These are phyloP conservation scores for Amblyornis subalaris DNA, from an alignment of 2,113 vertebrate genomes.

Conservation along the genomic window DNA sequence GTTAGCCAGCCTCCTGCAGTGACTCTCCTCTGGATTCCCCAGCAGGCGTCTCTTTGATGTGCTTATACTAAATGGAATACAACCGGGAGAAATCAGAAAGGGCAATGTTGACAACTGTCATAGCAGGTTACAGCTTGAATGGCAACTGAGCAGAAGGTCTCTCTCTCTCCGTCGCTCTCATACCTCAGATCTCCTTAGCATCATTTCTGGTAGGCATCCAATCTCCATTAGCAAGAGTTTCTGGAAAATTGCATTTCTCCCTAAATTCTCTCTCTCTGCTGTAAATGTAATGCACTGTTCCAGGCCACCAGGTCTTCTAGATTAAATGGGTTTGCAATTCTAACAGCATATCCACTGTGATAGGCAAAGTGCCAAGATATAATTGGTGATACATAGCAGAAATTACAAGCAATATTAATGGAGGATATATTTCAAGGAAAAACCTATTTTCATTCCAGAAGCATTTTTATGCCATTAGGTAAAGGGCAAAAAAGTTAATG, in stretches of 20 bases:
- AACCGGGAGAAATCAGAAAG: constrained; percentile 73
- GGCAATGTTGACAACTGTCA: constrained; percentile 70
- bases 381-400: constrained; percentile 29
- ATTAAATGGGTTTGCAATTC: constrained; percentile 20
- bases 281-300: constrained; percentile 28
- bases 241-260: constrained; percentile 53
- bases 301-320: constrained; percentile 18
- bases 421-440: constrained; percentile 42
- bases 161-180: constrained; percentile 33
- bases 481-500: constrained; percentile 55
- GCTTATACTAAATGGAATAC: constrained; percentile 70
- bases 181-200: constrained; percentile 65
- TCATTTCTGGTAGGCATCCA: constrained; percentile 61
- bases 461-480: constrained; percentile 28
- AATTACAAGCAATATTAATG: constrained; percentile 29
- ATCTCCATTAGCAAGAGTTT: constrained; percentile 55
- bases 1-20: constrained; percentile 63
- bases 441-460: neutral
- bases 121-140: constrained; percentile 61
- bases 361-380: constrained; percentile 36
- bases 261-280: constrained; percentile 28
- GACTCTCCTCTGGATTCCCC: constrained; percentile 58
- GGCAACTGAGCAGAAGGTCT: constrained; percentile 64
- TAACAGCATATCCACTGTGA: neutral
- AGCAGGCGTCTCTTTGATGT: constrained; percentile 69